Conservation (phyloP, 2,797 vertebrate genomes). For the Hozukius guyotensis region DNA sequence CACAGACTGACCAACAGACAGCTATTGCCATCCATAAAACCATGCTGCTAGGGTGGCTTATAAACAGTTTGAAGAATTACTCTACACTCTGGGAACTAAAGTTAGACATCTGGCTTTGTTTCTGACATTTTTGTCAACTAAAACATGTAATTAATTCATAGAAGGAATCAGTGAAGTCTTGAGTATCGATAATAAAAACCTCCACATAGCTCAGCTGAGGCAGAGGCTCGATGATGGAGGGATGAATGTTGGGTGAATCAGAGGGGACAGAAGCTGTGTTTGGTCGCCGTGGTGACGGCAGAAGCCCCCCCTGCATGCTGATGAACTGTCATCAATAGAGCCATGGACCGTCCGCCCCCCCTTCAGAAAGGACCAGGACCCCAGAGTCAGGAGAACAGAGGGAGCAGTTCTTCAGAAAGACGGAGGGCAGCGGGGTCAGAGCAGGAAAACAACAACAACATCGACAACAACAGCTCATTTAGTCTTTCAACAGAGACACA, state of each 20-base stretch:
- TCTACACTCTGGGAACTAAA: background rate
- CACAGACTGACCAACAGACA: background rate
- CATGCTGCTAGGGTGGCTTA: background rate
- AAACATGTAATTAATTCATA: background rate
- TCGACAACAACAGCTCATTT: background rate
- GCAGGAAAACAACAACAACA: background rate
- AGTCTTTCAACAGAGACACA: background rate
- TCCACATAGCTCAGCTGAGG: background rate
- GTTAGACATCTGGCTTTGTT: background rate
- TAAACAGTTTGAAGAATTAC: background rate
- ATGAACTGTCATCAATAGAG: slow-evolving; percentile 61
- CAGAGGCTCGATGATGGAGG: background rate
- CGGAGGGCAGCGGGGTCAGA: slow-evolving; percentile 28
- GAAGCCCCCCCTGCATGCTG: slow-evolving; percentile 50
- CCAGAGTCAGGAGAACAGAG: slow-evolving; percentile 26
- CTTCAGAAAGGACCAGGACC: slow-evolving; percentile 26
- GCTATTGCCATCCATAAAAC: background rate
- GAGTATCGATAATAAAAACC: background rate
- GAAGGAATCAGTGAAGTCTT: background rate
- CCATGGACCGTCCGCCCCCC: slow-evolving; percentile 26
- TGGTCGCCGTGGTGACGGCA: slow-evolving; percentile 31
- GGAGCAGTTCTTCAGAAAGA: slow-evolving; percentile 28
- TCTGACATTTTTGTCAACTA: background rate
- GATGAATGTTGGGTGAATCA: background rate
- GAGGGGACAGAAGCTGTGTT: slow-evolving; percentile 30